A percentile compares a stretch with the other conserved stretches of the same genome.
Conservation (phyloP, 1,140 invertebrate species). For the Hycleus phaleratus region DNA sequence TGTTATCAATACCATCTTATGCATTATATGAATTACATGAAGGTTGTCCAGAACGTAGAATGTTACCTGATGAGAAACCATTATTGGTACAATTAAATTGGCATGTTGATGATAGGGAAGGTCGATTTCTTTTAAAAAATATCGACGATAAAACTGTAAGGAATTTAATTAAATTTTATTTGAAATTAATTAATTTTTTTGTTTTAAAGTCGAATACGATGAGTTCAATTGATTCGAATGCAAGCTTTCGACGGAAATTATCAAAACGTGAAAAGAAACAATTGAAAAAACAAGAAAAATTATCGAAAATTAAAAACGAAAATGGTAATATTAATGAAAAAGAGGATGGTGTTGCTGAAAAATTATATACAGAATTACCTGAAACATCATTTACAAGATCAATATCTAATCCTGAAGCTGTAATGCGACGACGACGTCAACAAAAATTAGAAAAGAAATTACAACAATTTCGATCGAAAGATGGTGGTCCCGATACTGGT, state of each 20-base stretch:
- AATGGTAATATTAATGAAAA: constrained; percentile 62
- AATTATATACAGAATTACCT: constrained; percentile 92
- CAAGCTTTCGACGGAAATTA: constrained; percentile 79
- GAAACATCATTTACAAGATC: constrained; percentile 97
- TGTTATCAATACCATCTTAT: constrained; percentile 93
- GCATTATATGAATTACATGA: constrained; percentile 96
- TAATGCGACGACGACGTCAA: constrained; percentile 93
- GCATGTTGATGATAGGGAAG: constrained; percentile 97
- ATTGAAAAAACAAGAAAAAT: constrained; percentile 93
- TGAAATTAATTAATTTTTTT: constrained; percentile 19
- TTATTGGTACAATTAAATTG: constrained; percentile 97
- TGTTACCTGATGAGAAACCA: constrained; percentile 87
- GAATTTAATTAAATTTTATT: neutral
- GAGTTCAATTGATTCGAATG: constrained; percentile 51
- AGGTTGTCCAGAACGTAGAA: constrained; percentile 86
- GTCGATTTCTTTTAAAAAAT: constrained; percentile 86
- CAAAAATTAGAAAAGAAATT: constrained; percentile 95
- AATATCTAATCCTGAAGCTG: constrained; percentile 98
- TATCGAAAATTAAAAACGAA: constrained; percentile 73
- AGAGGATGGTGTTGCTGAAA: constrained; percentile 83
- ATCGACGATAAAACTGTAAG: constrained; percentile 70
- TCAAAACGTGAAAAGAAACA: constrained; percentile 99
- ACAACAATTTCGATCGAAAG: constrained; percentile 89
- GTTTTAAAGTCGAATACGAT: constrained; percentile 46
- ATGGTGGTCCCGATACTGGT: constrained; percentile 83